Evolutionary conservation across 2,888 invertebrate species (phyloP).

Genomic region (Allacma fusca): DNA sequence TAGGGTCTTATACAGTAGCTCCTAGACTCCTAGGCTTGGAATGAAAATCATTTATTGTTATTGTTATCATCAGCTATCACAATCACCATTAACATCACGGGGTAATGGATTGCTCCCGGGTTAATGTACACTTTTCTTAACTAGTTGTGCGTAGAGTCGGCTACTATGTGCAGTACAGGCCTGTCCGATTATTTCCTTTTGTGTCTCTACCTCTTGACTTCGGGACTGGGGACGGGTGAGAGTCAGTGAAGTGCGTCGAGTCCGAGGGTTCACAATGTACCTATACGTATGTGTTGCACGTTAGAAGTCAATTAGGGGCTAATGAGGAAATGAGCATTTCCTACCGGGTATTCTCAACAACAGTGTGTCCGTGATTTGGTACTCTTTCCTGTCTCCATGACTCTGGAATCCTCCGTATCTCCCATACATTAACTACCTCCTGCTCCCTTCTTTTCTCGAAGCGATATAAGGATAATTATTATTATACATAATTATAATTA

Average conservation of each 20-base stretch:
- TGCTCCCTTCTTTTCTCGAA: too few species aligned
- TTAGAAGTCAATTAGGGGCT: conserved; percentile 12
- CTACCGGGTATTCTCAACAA: background rate
- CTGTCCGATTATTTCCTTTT: background rate
- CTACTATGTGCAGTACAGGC: background rate
- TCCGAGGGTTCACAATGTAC: background rate
- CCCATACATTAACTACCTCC: too few species aligned
- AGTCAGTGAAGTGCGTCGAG: too few species aligned
- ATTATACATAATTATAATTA: too few species aligned
- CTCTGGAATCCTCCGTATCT: background rate
- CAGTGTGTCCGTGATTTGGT: too few species aligned
- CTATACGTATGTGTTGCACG: background rate
- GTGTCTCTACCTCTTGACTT: too few species aligned
- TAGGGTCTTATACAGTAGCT: too few species aligned
- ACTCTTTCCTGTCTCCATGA: background rate
- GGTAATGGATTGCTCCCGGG: conserved; percentile 19
- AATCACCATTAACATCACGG: conserved; percentile 30
- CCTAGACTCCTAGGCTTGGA: background rate
- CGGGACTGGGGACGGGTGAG: too few species aligned
- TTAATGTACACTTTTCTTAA: background rate
- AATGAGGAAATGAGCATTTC: background rate
- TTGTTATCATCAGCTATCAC: conserved; percentile 38
- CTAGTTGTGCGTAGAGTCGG: background rate
- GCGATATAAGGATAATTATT: too few species aligned
- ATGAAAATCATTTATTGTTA: conserved; percentile 36